These are phyloP conservation scores for Quadriops clusia DNA, from an alignment of 2,888 invertebrate genomes.

Conservation along the genomic window DNA sequence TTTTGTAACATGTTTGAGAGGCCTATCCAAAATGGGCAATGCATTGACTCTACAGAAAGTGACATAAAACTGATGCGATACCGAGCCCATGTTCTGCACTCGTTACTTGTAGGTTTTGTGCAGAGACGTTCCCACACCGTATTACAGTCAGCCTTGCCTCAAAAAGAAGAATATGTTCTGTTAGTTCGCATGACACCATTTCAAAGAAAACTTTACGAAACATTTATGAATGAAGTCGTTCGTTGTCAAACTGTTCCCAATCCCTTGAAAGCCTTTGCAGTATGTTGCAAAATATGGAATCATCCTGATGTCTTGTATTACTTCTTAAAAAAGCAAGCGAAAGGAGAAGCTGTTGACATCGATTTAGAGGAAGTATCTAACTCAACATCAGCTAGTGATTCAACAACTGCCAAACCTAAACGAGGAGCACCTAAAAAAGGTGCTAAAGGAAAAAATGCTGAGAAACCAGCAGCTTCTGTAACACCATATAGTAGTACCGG, in stretches of 20 bases:
- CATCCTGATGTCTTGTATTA: slow-evolving; percentile 87
- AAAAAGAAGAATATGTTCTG: slow-evolving; percentile 90
- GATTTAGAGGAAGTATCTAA: slow-evolving; percentile 69
- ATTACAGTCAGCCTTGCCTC: slow-evolving; percentile 81
- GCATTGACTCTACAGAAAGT: slow-evolving; percentile 89
- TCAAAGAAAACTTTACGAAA: slow-evolving; percentile 82
- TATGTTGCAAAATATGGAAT: slow-evolving; percentile 97
- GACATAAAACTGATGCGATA: slow-evolving; percentile 91
- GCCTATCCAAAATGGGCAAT: slow-evolving; percentile 97
- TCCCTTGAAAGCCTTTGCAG: slow-evolving; percentile 94
- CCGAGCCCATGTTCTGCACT: slow-evolving; percentile 90
- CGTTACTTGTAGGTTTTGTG: slow-evolving; percentile 88
- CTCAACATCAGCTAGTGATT: slow-evolving; percentile 28
- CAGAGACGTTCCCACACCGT: slow-evolving; percentile 91
- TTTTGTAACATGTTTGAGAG: slow-evolving; percentile 98
- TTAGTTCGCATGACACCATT: slow-evolving; percentile 77
- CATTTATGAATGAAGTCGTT: slow-evolving; percentile 88
- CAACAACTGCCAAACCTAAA: slow-evolving; percentile 31
- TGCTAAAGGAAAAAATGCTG: slow-evolving; percentile 30
- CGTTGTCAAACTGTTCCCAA: slow-evolving; percentile 79
- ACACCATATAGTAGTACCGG: slow-evolving; percentile 34
- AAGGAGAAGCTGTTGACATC: slow-evolving; percentile 66
- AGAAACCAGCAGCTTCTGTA: slow-evolving; percentile 44
- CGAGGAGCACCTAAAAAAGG: slow-evolving; percentile 34
- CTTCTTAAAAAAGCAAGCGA: slow-evolving; percentile 70